A percentile compares a stretch with the other conserved stretches of the same genome.
Evolutionary conservation across 2,113 vertebrate genomes (phyloP).

Genomic region (Silurus meridionalis): DNA sequence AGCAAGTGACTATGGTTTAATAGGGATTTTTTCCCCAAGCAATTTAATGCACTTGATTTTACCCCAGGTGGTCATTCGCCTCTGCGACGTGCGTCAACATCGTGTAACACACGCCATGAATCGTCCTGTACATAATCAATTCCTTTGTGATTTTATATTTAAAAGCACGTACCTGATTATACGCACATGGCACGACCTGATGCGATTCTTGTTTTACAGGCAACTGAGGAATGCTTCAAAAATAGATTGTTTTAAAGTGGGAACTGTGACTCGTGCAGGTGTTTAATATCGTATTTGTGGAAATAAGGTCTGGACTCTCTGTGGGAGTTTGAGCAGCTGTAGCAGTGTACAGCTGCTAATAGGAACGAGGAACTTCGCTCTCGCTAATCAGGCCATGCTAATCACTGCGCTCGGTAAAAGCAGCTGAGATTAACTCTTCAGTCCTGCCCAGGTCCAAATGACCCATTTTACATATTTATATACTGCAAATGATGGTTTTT

Average conservation of each 20-base stretch:
- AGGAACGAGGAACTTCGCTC: constrained; percentile 31
- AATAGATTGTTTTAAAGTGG: not conserved
- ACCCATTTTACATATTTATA: constrained; percentile 31
- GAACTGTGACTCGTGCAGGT: constrained; percentile 25
- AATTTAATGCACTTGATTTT: no score
- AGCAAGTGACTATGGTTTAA: no score
- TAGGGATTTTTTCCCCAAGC: no score
- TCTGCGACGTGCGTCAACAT: no score
- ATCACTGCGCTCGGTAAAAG: constrained; percentile 15
- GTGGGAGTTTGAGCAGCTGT: constrained; percentile 31
- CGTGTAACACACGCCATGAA: no score
- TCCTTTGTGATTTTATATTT: not conserved
- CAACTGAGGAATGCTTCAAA: not conserved
- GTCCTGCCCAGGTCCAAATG: constrained; percentile 4
- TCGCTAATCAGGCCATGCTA: constrained; percentile 39
- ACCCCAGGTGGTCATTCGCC: no score
- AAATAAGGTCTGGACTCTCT: constrained; percentile 46
- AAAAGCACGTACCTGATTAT: not conserved
- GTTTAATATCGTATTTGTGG: constrained; percentile 44
- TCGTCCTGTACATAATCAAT: not conserved
- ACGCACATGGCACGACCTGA: not conserved
- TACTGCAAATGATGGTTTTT: not conserved
- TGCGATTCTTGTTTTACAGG: not conserved
- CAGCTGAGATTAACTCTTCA: constrained; percentile 35
- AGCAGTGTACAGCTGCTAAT: constrained; percentile 42